Base-by-base conservation (phyloP, 2,888 invertebrate genomes). In the Entomobrya multifasciata region DNA sequence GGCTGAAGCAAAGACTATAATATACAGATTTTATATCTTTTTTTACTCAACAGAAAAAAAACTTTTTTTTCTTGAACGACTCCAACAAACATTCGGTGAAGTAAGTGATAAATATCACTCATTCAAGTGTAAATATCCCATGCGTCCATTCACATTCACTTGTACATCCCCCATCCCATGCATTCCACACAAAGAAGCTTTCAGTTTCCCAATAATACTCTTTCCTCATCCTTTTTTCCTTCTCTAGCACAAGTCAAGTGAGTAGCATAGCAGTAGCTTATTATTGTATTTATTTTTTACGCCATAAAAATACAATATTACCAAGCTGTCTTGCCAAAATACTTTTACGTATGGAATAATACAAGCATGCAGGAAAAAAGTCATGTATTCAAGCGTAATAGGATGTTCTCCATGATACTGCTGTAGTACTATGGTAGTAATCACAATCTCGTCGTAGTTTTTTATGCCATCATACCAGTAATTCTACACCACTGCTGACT, bases 21-120 rank as follows among this genome's bases (percentile, higher is more conserved):
- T 25, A 25, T 8, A 47, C 47, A 47, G n/a, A 20, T 55, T 20
- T 55, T n/a, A n/a, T n/a, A n/a, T n/a, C n/a, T n/a, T n/a, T n/a
- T n/a, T n/a, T n/a, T n/a, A n/a, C n/a, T n/a, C n/a, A n/a, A n/a
- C n/a, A n/a, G n/a, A n/a, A n/a, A n/a, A n/a, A n/a, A n/a, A n/a
- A 55, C 55, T 52, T 55, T 36, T 36, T 30, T 6, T 47, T 25
- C n/a, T n/a, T 22, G 3, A 70, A 6, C 47, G 47, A 47, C 44
- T 22, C 47, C 47, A 70, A n/a, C n/a, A n/a, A 47, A 60, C 77
- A 25, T 13, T 52, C 49, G 74, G 60, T 49, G 65, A 78, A 77
- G 62, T 52, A 81, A 77, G 82, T 87, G 87, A 87, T 87, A 87
- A 87, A 87, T 87, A 87, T 87, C 87, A 87, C 55, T 82, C 87